A percentile compares a stretch with the other conserved stretches of the same genome.
These are phyloP conservation scores for Dichetophora obliterata DNA, from an alignment of 2,888 invertebrate species.

Conservation along the genomic window DNA sequence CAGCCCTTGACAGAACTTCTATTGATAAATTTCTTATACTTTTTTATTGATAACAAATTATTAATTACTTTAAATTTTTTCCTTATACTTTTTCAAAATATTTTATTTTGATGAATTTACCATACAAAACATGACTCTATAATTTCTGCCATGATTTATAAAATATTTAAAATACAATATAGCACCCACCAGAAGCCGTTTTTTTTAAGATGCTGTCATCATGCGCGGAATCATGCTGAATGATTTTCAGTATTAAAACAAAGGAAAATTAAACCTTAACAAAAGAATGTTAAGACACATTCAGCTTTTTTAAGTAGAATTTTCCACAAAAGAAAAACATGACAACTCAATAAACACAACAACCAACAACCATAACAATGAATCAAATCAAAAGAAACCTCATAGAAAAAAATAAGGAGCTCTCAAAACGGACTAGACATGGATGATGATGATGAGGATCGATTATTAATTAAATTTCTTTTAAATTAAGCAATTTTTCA, in stretches of 20 bases:
- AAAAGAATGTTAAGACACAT: not conserved
- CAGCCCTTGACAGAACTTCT: no score
- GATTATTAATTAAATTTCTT: slow-evolving; percentile 21
- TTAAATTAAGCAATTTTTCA: slow-evolving; percentile 6
- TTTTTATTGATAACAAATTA: no score
- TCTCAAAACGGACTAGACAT: not conserved
- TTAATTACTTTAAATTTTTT: no score
- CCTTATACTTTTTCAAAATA: no score
- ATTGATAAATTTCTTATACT: no score
- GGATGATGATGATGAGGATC: slow-evolving; percentile 22
- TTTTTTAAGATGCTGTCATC: no score
- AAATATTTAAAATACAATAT: no score
- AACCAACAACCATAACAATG: not conserved
- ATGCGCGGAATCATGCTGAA: no score
- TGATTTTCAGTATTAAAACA: not conserved
- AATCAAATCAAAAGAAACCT: not conserved
- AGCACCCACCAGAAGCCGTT: no score
- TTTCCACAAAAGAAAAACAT: not conserved
- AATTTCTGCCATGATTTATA: no score
- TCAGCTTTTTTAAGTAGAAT: not conserved
- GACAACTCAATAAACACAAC: slow-evolving; percentile 8
- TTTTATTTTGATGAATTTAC: no score
- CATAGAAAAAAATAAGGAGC: not conserved
- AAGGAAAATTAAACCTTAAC: not conserved
- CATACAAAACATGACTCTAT: no score